Percentiles rank a stretch among this genome's conserved stretches.
Conservation (phyloP, 2,888 invertebrate genomes). For the Dolichomitus sp. region DNA sequence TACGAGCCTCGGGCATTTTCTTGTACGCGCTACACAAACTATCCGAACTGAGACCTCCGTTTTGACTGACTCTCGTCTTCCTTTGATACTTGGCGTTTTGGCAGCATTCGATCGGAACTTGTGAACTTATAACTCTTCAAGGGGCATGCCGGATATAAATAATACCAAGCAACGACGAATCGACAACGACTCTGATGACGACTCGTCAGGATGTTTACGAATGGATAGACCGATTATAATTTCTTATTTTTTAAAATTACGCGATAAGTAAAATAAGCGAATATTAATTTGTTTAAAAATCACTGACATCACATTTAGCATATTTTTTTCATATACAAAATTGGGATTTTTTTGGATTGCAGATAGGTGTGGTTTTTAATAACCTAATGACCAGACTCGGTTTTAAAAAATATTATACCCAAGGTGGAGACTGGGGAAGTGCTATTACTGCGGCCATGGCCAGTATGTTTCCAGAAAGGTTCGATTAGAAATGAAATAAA, state of each 20-base stretch:
- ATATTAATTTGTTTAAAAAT: no score
- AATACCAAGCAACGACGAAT: constrained; percentile 45
- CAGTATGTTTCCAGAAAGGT: constrained; percentile 86
- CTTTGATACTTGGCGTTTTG: constrained; percentile 59
- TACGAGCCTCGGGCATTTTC: constrained; percentile 25
- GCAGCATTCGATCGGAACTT: constrained; percentile 67
- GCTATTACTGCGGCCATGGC: constrained; percentile 86
- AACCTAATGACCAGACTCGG: constrained; percentile 88
- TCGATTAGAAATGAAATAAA: constrained; percentile 3
- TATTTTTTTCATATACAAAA: no score
- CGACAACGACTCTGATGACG: background rate
- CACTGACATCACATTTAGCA: no score
- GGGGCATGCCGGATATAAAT: constrained; percentile 69
- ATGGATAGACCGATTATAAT: background rate
- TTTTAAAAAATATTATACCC: constrained; percentile 87
- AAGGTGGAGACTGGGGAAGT: constrained; percentile 90
- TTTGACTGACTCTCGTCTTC: constrained; percentile 62
- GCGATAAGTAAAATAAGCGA: no score
- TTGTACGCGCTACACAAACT: constrained; percentile 36
- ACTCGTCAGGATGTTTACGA: constrained; percentile 11
- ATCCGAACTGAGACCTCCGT: constrained; percentile 60
- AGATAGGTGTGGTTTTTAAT: constrained; percentile 86
- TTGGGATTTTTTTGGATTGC: constrained; percentile 50
- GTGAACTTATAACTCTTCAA: constrained; percentile 65
- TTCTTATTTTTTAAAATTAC: no score